Evolutionary conservation across 2,113 vertebrate species (phyloP), one percentile per base, ranked within the genome.

Genomic region (Corydoras sp.): DNA sequence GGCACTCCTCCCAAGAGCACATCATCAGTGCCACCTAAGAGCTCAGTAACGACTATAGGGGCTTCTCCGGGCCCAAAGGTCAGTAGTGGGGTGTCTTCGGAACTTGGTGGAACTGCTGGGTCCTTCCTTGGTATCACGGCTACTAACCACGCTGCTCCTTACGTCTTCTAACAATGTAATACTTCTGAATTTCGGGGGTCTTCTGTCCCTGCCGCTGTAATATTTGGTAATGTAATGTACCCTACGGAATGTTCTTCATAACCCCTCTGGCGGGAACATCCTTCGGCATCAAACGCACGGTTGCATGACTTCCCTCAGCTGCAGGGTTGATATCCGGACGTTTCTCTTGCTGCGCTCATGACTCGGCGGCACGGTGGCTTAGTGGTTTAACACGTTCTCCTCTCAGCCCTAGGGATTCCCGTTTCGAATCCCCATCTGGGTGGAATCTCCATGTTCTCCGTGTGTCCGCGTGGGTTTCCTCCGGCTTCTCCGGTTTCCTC

Each of bases 11-110:
- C 54, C 3, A 56, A 56, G 54, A 30, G 63, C 62, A 48, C 54
- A 24, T 7, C 50, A 5, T n/a, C 54, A 7, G 15, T 14, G 2
- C 12, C 14, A 15, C 12, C 54, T n/a, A 15, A 13, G n/a, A 14
- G 54, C 54, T 56, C 54, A 5, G 54, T 56, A 15, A 56, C 54
- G 0, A n/a, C 54, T n/a, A 56, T n/a, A 74, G 77, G 73, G 58
- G 30, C 58, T 24, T 31, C 56, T 62, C 32, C 48, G 5, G 59
- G 32, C 59, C 9, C 67, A 51, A 73, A 54, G n/a, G 62, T n/a
- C 70, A 50, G 53, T 30, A 53, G 51, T 29, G 70, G 15, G 9
- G 29, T 9, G 13, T 8, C 51, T 65, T 72, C 76, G 5, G n/a
- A 43, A 24, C 62, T 70, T 31, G 35, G 62, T 70, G 76, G 55